Evolutionary conservation across 2,797 vertebrate species (phyloP).

Genomic region (Esox lucius): DNA sequence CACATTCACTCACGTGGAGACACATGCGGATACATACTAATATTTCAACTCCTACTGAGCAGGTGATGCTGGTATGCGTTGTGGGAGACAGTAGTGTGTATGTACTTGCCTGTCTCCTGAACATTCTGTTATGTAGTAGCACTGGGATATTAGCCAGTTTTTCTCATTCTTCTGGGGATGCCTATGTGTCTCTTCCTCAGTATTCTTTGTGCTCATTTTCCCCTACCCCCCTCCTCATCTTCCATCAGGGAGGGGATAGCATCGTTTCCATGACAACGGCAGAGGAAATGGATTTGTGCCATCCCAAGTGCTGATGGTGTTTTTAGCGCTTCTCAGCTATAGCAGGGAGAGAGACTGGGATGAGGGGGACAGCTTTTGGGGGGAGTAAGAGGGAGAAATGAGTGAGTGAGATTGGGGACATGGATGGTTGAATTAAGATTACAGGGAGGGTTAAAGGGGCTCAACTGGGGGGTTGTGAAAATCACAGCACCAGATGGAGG

Average conservation of each 20-base stretch:
- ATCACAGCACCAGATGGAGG: slow-evolving; percentile 61
- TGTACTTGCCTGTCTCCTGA: slow-evolving; percentile 7
- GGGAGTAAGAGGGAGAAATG: slow-evolving; percentile 15
- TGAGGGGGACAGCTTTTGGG: slow-evolving; percentile 35
- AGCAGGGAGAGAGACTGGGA: not conserved
- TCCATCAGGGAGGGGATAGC: slow-evolving; percentile 44
- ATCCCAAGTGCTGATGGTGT: slow-evolving; percentile 44
- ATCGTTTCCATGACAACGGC: slow-evolving; percentile 68
- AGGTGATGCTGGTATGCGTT: not conserved
- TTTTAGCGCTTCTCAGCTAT: slow-evolving; percentile 15
- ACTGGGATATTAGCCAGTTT: slow-evolving; percentile 1
- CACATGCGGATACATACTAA: too few relatives aligned
- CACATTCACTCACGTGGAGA: too few relatives aligned
- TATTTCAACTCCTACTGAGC: not conserved
- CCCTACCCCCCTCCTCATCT: not conserved
- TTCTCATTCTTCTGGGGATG: slow-evolving; percentile 24
- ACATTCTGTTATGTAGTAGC: slow-evolving; percentile 11
- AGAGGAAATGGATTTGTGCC: slow-evolving; percentile 59
- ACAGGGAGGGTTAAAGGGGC: not conserved
- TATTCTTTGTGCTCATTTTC: slow-evolving; percentile 5
- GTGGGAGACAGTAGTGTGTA: slow-evolving; percentile 8
- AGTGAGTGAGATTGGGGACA: not conserved
- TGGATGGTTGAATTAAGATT: not conserved
- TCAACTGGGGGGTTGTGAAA: slow-evolving; percentile 5
- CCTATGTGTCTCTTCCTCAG: slow-evolving; percentile 23